phyloP scores from a whole-genome alignment of 2,888 invertebrate genomes.

The Papilio gigon region DNA sequence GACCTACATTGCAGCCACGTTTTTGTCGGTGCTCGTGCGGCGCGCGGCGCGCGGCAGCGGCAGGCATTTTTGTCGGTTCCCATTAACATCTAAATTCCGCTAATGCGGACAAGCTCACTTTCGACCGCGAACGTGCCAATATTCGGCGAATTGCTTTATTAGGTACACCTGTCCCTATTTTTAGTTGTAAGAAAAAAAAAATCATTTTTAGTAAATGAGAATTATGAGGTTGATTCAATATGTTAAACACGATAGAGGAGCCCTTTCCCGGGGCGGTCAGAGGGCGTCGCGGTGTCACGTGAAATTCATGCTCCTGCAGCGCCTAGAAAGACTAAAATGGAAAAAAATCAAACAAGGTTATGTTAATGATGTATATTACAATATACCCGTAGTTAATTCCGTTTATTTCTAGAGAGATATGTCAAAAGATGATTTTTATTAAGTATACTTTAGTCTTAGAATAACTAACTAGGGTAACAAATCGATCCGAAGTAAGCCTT shows the following conservation, averaged over 20 bases:
- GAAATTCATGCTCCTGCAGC: too few species aligned
- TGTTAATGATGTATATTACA: background rate
- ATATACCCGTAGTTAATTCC: background rate
- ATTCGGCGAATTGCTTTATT: constrained; percentile 52
- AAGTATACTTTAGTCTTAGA: background rate
- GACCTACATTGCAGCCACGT: constrained; percentile 76
- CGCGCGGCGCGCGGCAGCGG: constrained; percentile 54
- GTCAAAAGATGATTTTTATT: background rate
- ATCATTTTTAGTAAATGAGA: too few species aligned
- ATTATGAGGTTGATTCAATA: too few species aligned
- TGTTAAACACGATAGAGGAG: too few species aligned
- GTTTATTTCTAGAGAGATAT: background rate
- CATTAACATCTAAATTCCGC: constrained; percentile 71
- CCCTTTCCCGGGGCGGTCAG: too few species aligned
- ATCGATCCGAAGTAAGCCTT: too few species aligned
- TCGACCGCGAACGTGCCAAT: constrained; percentile 66
- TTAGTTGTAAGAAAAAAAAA: background rate
- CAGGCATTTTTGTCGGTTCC: constrained; percentile 71
- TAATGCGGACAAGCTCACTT: constrained; percentile 78
- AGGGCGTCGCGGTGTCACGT: too few species aligned
- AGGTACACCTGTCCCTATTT: constrained; percentile 13
- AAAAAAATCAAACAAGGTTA: too few species aligned
- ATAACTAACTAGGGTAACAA: too few species aligned
- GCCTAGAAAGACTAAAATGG: too few species aligned
- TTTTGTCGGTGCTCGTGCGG: constrained; percentile 65